Evolutionary conservation across 2,113 vertebrate genomes (phyloP).

Genomic region (Haplotaxodon microlepis): DNA sequence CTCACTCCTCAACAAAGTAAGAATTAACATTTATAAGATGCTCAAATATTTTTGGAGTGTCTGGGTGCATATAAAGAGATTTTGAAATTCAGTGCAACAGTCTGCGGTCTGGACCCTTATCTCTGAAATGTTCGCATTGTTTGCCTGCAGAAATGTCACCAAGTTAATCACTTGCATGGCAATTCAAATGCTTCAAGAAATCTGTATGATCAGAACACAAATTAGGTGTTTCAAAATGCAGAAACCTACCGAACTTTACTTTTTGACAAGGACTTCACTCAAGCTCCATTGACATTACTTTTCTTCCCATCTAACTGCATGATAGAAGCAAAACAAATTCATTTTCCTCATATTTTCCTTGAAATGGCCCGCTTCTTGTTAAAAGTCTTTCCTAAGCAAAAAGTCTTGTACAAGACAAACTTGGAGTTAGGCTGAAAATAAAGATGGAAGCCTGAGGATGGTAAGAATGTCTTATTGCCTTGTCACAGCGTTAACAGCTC

Average conservation of each 20-base stretch:
- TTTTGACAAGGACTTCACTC: not conserved
- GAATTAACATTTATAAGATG: conserved; percentile 18
- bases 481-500: conserved; percentile 15
- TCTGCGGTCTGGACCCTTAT: conserved; percentile 29
- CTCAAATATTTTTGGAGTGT: conserved; percentile 23
- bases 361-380: not conserved
- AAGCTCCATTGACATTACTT: not conserved
- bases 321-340: not conserved
- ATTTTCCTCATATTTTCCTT: not conserved
- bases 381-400: not conserved
- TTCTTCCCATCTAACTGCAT: not conserved
- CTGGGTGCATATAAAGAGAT: not conserved
- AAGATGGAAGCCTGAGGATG: conserved; percentile 11
- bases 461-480: conserved; percentile 43
- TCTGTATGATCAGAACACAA: not conserved
- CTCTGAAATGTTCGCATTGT: not conserved
- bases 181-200: conserved; percentile 20
- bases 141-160: conserved; percentile 37
- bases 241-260: not conserved
- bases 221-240: not conserved
- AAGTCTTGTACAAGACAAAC: not conserved
- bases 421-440: not conserved
- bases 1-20: conserved; percentile 5
- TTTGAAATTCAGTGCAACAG: conserved; percentile 15
- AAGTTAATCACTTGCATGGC: conserved; percentile 13